Conservation (phyloP, 2,888 invertebrate genomes). For the Zaprionus lineosus region DNA sequence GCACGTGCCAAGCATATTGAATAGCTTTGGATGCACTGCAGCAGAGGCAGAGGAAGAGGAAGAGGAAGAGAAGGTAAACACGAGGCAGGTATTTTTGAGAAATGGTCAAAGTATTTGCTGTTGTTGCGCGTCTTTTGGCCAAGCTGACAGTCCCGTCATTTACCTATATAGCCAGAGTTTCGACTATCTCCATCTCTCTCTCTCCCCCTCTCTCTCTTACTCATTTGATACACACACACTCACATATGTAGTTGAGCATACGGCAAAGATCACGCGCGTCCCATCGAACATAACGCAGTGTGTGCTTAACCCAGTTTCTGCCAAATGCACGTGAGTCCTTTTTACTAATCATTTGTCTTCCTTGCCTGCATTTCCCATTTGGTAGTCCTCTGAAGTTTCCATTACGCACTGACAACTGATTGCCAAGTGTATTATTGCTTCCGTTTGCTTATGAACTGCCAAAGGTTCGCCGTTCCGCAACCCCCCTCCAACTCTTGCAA, state of each 20-base stretch:
- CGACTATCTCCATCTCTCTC: no score
- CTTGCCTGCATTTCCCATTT: conserved; percentile 59
- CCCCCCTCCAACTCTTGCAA: conserved; percentile 31
- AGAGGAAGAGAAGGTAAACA: not conserved
- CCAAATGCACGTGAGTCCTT: conserved; percentile 60
- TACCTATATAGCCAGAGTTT: conserved; percentile 29
- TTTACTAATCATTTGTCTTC: conserved; percentile 73
- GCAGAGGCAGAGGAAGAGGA: no score
- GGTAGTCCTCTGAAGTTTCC: conserved; percentile 62
- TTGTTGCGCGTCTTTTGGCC: conserved; percentile 51
- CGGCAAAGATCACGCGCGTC: conserved; percentile 66
- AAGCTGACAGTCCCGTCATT: conserved; percentile 52
- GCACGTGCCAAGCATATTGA: conserved; percentile 73
- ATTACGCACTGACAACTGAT: conserved; percentile 76
- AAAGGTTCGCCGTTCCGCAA: conserved; percentile 33
- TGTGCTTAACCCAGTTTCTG: conserved; percentile 69
- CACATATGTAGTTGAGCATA: conserved; percentile 24
- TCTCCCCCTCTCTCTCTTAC: no score
- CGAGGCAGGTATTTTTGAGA: conserved; percentile 49
- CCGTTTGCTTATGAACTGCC: conserved; percentile 70
- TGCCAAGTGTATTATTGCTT: conserved; percentile 75
- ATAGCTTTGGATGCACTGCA: conserved; percentile 36
- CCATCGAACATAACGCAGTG: conserved; percentile 34
- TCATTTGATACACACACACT: no score
- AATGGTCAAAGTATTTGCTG: conserved; percentile 72